A percentile compares a stretch with the other conserved stretches of the same genome.
Conservation (phyloP, 2,888 invertebrate species). For the Aleiodes leptofemur region DNA sequence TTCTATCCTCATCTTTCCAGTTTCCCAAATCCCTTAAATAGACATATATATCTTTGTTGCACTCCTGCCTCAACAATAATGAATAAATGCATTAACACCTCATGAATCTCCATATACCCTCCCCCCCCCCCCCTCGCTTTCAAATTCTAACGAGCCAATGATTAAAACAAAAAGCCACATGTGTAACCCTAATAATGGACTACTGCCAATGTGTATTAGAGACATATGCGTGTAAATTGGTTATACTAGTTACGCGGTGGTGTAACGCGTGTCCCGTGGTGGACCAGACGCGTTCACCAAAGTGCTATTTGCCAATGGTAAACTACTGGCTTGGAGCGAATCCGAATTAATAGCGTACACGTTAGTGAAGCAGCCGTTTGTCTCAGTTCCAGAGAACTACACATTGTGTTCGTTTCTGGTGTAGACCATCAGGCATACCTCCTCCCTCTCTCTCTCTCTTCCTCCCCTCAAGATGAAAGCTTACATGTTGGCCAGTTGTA, state of each 20-base stretch:
- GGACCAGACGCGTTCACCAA: conserved; percentile 44
- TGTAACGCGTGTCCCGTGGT: conserved; percentile 52
- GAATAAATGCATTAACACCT: no score
- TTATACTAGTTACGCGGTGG: conserved; percentile 37
- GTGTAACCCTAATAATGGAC: conserved; percentile 21
- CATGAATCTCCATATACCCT: neutral
- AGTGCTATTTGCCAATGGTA: conserved; percentile 54
- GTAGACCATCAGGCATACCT: conserved; percentile 10
- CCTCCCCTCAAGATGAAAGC: conserved; percentile 9
- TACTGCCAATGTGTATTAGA: conserved; percentile 8
- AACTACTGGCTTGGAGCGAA: conserved; percentile 48
- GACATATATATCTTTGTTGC: no score
- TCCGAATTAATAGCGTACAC: conserved; percentile 54
- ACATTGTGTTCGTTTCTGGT: conserved; percentile 19
- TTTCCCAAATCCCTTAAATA: no score
- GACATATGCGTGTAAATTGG: conserved; percentile 30
- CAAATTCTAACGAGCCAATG: neutral
- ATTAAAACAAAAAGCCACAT: conserved; percentile 11
- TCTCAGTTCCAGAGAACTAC: conserved; percentile 37
- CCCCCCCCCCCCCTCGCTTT: no score
- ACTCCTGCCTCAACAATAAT: no score
- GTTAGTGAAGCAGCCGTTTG: conserved; percentile 36
- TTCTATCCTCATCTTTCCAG: no score
- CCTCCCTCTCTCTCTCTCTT: neutral
- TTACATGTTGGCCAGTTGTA: conserved; percentile 26